phyloP scores from a whole-genome alignment of 2,113 vertebrate species.

The Cynoglossus semilaevis region DNA sequence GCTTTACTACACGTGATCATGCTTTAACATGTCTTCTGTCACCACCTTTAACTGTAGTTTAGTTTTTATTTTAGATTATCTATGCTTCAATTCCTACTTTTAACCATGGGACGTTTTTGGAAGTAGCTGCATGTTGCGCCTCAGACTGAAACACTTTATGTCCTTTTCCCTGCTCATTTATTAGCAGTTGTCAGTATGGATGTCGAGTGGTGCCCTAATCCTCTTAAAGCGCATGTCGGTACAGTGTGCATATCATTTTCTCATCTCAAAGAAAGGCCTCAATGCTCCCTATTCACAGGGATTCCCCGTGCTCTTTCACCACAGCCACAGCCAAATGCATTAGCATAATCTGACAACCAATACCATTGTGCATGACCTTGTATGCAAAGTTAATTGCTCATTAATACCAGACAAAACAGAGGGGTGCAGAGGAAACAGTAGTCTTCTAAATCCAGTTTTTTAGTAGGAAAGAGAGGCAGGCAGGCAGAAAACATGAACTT shows the following conservation, averaged over 20 bases:
- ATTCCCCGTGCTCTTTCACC: slow-evolving; percentile 57
- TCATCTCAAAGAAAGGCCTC: slow-evolving; percentile 64
- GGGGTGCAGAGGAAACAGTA: slow-evolving; percentile 65
- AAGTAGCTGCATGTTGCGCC: slow-evolving; percentile 17
- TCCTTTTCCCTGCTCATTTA: slow-evolving; percentile 52
- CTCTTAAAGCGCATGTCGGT: slow-evolving; percentile 71
- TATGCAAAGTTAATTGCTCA: slow-evolving; percentile 78
- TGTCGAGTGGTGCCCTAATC: slow-evolving; percentile 75
- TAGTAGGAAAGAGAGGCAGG: slow-evolving; percentile 17
- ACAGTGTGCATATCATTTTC: slow-evolving; percentile 77
- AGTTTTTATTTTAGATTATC: slow-evolving; percentile 16
- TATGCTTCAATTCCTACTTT: slow-evolving; percentile 13
- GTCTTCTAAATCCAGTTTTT: slow-evolving; percentile 52
- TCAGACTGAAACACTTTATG: slow-evolving; percentile 22
- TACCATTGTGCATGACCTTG: slow-evolving; percentile 69
- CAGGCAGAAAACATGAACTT: slow-evolving; percentile 52
- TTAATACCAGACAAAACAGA: slow-evolving; percentile 72
- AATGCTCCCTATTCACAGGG: slow-evolving; percentile 61
- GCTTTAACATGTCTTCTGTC: slow-evolving; percentile 38
- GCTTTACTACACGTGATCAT: slow-evolving; percentile 42
- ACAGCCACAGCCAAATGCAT: slow-evolving; percentile 56
- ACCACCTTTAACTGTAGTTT: slow-evolving; percentile 29
- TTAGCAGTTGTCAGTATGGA: slow-evolving; percentile 65
- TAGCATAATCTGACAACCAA: slow-evolving; percentile 76
- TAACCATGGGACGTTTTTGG: neutral